Percentiles rank a stretch among this genome's conserved stretches.
Conservation (phyloP, 2,113 vertebrate genomes). For the Pleuronectes platessa region DNA sequence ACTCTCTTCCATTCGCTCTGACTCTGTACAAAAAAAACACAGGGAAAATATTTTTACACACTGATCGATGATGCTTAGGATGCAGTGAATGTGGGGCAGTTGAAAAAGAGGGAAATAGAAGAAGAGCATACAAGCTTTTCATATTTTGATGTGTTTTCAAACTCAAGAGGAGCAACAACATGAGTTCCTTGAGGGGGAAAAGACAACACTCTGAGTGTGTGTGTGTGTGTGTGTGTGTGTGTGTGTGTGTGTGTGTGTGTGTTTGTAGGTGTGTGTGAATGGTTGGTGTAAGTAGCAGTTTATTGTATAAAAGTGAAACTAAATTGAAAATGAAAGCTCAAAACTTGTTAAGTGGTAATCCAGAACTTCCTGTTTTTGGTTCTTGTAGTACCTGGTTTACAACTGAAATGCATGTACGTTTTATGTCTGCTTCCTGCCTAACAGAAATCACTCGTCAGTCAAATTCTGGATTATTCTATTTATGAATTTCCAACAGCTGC, state of each 20-base stretch:
- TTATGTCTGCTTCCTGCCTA: neutral
- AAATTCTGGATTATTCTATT: neutral
- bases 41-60: neutral
- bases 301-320: slow-evolving; percentile 36
- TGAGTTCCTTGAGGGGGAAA: neutral
- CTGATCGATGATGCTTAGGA: slow-evolving; percentile 25
- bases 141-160: slow-evolving; percentile 21
- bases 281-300: neutral
- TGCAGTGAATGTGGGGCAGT: slow-evolving; percentile 20
- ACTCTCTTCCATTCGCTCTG: slow-evolving; percentile 19
- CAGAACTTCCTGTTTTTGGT: neutral
- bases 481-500: neutral
- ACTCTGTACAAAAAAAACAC: slow-evolving; percentile 1
- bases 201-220: neutral
- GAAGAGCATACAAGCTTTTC: slow-evolving; percentile 5
- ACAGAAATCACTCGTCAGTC: slow-evolving; percentile 1
- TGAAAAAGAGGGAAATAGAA: neutral
- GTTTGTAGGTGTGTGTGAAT: neutral
- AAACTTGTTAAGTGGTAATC: neutral
- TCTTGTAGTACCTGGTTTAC: neutral
- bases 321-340: neutral
- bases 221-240: slow-evolving; percentile 1
- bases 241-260: slow-evolving; percentile 4
- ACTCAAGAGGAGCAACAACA: neutral
- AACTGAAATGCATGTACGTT: neutral